phyloP scores from a whole-genome alignment of 2,113 vertebrate species.

The Lophura nycthemera region DNA sequence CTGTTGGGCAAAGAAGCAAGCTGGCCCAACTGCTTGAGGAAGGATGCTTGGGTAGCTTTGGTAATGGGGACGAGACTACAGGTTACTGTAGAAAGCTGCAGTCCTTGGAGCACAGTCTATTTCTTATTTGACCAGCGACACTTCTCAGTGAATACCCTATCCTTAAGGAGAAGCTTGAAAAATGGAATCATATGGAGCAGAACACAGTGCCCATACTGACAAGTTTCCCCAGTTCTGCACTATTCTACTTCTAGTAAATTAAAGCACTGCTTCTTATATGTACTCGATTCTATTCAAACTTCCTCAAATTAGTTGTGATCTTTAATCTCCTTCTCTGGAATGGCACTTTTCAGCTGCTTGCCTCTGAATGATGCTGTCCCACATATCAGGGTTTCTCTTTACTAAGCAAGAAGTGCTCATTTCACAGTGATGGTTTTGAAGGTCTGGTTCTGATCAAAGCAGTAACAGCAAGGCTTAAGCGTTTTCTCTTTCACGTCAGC shows the following conservation, averaged over 20 bases:
- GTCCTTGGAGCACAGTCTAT: not conserved
- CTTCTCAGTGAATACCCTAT: not conserved
- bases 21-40: not conserved
- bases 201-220: not conserved
- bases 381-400: not conserved
- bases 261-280: not conserved
- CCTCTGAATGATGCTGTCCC: not conserved
- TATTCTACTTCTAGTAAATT: not conserved
- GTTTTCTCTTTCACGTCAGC: not conserved
- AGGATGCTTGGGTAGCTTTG: not conserved
- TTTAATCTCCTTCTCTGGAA: not conserved
- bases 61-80: not conserved
- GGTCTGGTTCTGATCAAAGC: not conserved
- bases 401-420: not conserved
- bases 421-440: not conserved
- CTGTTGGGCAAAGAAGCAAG: not conserved
- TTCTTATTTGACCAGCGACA: not conserved
- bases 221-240: not conserved
- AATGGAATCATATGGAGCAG: not conserved
- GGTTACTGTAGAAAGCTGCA: not conserved
- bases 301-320: not conserved
- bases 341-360: not conserved
- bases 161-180: not conserved
- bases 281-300: not conserved
- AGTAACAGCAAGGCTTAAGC: not conserved